A percentile compares a stretch with the other conserved stretches of the same genome.
Evolutionary conservation across 2,113 vertebrate genomes (phyloP).

Genomic region (Tychaedon coryphoeus): DNA sequence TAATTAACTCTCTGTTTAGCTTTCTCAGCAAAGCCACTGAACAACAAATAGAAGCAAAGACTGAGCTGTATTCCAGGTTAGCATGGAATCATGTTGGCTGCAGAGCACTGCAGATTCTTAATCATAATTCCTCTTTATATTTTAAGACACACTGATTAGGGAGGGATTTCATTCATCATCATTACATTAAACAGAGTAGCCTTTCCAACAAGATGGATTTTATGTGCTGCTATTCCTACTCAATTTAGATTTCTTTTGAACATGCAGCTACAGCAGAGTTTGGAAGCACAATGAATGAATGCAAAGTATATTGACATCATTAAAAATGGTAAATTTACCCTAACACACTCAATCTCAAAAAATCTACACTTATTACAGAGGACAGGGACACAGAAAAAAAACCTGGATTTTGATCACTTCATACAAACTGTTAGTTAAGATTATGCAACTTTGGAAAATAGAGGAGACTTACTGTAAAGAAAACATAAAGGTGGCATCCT

Average conservation of each 20-base stretch:
- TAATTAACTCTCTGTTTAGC: constrained; percentile 61
- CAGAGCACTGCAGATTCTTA: background rate
- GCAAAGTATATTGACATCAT: background rate
- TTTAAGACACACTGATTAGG: background rate
- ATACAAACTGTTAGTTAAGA: background rate
- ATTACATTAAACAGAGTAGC: background rate
- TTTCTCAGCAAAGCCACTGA: constrained; percentile 35
- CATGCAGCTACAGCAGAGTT: background rate
- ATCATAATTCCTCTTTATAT: background rate
- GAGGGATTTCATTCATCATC: background rate
- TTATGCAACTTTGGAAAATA: background rate
- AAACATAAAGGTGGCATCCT: background rate
- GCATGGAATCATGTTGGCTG: background rate
- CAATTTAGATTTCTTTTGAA: background rate
- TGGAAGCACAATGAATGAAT: background rate
- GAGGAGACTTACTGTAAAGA: background rate
- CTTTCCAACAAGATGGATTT: background rate
- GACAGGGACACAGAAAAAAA: background rate
- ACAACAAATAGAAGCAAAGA: background rate
- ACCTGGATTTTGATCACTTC: background rate
- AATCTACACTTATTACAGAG: background rate
- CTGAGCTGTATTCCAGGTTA: constrained; percentile 7
- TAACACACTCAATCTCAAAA: background rate
- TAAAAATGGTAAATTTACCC: background rate
- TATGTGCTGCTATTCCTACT: background rate